Evolutionary conservation across 2,113 vertebrate species (phyloP).

Genomic region (Rhodinocichla rosea): DNA sequence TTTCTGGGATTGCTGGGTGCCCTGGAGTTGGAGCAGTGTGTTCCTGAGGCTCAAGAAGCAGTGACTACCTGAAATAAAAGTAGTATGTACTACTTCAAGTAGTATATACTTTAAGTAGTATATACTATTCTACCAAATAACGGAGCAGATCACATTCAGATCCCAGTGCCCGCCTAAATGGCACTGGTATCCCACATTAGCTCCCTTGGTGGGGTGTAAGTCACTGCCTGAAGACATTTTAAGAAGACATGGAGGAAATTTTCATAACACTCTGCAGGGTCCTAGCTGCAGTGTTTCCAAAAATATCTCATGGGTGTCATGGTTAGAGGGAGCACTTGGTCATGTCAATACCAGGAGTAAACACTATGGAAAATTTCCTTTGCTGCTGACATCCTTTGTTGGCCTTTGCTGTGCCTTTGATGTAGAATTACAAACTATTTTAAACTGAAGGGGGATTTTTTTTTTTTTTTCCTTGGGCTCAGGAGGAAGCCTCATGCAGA

Average conservation of each 20-base stretch:
- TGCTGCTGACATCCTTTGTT: not conserved
- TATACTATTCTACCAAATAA: not conserved
- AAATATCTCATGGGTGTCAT: not conserved
- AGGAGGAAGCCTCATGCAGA: not conserved
- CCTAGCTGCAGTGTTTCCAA: not conserved
- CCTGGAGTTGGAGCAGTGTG: not conserved
- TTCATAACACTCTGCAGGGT: not conserved
- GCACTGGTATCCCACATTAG: not conserved
- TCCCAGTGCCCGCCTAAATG: not conserved
- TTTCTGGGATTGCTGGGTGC: not conserved
- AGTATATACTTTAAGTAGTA: no score
- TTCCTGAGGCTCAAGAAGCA: not conserved
- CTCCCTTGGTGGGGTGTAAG: not conserved
- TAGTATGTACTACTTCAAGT: no score
- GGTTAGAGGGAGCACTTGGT: not conserved
- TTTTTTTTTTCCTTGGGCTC: not conserved
- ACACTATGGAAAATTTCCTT: not conserved
- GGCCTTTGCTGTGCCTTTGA: not conserved
- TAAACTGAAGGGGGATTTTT: not conserved
- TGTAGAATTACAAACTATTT: not conserved
- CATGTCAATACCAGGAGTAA: not conserved
- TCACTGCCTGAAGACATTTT: not conserved
- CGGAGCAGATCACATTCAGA: not conserved
- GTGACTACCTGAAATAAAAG: not conserved
- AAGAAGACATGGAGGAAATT: not conserved